Conservation (phyloP, 2,888 invertebrate genomes). For the Melinaea marsaeus region DNA sequence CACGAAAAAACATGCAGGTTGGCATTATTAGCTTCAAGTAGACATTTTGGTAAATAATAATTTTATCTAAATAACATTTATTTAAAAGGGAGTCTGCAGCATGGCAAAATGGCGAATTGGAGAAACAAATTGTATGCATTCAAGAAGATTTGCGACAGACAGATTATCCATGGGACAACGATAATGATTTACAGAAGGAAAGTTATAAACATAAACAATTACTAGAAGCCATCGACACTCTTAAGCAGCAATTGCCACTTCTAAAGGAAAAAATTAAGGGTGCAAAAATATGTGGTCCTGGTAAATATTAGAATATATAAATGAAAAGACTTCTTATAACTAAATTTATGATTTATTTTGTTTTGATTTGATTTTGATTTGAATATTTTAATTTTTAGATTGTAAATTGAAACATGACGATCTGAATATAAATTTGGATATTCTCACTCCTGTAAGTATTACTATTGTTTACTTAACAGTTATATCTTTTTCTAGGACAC, state of each 20-base stretch:
- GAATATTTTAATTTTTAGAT: constrained; percentile 50
- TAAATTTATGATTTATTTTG: not conserved
- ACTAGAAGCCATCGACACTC: constrained; percentile 58
- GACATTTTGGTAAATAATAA: not conserved
- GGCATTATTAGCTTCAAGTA: constrained; percentile 13
- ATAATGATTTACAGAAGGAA: constrained; percentile 61
- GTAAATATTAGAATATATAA: constrained; percentile 39
- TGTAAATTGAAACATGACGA: constrained; percentile 74
- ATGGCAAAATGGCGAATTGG: constrained; percentile 70
- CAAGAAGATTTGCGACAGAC: constrained; percentile 66
- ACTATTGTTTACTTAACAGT: not conserved
- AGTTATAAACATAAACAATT: constrained; percentile 59
- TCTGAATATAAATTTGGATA: constrained; percentile 71
- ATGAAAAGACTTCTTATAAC: not conserved
- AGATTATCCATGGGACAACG: constrained; percentile 66
- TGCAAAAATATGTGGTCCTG: constrained; percentile 69
- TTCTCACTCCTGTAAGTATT: constrained; percentile 65
- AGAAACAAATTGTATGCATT: constrained; percentile 64
- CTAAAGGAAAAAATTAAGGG: constrained; percentile 67
- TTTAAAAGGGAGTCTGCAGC: constrained; percentile 61
- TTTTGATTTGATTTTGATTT: not conserved
- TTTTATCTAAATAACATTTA: not conserved
- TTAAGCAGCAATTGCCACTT: constrained; percentile 60
- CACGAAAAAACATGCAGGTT: constrained; percentile 71
- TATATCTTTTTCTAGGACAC: too few relatives aligned